Conservation (phyloP, 2,113 vertebrate species). For the Etia nguti region DNA sequence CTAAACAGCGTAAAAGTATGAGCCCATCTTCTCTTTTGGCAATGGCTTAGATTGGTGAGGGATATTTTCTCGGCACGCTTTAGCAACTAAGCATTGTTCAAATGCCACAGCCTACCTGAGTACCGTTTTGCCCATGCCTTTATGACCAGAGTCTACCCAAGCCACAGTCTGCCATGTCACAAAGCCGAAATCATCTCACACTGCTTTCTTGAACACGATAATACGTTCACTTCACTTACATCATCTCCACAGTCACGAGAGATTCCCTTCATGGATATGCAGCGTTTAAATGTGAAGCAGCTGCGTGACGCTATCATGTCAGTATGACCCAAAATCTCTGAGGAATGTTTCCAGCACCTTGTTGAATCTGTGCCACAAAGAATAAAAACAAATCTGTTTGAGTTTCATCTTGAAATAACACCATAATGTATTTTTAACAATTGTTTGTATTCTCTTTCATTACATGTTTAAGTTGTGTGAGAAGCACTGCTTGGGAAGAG, state of each 20-base stretch:
- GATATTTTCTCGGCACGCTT: background rate
- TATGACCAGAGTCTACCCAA: background rate
- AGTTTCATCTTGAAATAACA: background rate
- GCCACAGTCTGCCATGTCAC: background rate
- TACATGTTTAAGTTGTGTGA: background rate
- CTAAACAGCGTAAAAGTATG: fast-evolving
- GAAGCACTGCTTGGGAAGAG: background rate
- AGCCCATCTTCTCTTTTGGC: background rate
- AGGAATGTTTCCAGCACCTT: background rate
- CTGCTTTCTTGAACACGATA: background rate
- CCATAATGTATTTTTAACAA: background rate
- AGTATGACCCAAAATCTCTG: background rate
- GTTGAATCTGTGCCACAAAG: background rate
- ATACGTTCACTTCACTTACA: background rate
- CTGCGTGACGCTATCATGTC: background rate
- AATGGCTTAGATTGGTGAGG: background rate
- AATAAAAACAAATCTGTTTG: background rate
- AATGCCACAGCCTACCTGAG: background rate
- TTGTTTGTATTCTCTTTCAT: background rate
- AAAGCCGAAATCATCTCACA: background rate
- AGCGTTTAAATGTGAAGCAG: background rate
- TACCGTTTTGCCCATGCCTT: background rate
- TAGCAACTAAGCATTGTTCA: background rate
- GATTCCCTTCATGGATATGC: background rate
- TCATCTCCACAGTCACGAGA: background rate